Evolutionary conservation across 2,797 vertebrate genomes (phyloP).

Genomic region (Gallinago stenura): DNA sequence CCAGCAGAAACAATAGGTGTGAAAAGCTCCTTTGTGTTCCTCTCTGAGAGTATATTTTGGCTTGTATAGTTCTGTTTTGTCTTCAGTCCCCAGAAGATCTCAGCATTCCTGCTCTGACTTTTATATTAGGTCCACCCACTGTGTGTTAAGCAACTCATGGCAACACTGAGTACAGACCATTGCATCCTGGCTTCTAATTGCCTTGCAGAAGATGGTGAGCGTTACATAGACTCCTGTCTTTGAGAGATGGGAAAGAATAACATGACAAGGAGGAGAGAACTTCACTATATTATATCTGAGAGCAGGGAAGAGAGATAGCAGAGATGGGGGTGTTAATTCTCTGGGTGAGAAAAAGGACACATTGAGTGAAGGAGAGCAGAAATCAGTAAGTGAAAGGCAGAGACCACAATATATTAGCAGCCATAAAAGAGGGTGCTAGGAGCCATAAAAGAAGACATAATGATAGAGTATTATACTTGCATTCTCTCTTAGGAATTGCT

Average conservation of each 20-base stretch:
- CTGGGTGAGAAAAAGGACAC: constrained; percentile 19
- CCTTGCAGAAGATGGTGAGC: background rate
- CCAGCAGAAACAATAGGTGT: background rate
- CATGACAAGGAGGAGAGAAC: background rate
- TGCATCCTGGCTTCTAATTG: background rate
- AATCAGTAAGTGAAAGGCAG: constrained; percentile 32
- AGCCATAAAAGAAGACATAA: constrained; percentile 50
- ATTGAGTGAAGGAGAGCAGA: constrained; percentile 33
- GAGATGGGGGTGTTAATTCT: constrained; percentile 20
- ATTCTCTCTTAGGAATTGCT: constrained; percentile 50
- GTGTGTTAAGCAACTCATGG: background rate
- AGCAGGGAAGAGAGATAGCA: background rate
- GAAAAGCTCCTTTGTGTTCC: background rate
- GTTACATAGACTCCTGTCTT: background rate
- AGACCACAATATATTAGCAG: constrained; percentile 42
- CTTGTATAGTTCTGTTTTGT: background rate
- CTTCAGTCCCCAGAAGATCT: background rate
- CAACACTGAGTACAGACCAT: background rate
- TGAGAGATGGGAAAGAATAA: background rate
- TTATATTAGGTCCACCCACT: background rate
- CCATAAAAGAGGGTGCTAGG: constrained; percentile 49
- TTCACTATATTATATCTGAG: background rate
- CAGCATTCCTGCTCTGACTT: background rate
- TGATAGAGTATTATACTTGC: constrained; percentile 40
- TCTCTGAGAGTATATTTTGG: background rate